These are phyloP conservation scores for Pomacea maculata DNA, from an alignment of 1,140 invertebrate genomes.

Conservation along the genomic window DNA sequence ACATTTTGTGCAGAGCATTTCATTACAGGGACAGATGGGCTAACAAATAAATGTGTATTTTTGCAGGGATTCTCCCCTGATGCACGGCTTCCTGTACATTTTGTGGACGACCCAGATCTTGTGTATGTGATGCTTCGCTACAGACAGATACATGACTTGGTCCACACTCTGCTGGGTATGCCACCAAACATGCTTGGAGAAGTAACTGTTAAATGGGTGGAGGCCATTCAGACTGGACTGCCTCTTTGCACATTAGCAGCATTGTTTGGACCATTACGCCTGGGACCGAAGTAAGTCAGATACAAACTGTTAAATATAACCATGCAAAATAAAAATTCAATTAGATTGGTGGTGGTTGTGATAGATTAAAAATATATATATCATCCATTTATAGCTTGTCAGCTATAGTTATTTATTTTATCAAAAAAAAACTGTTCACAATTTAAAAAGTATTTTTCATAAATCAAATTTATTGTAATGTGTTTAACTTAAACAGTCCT, in stretches of 20 bases:
- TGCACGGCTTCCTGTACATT: conserved; percentile 85
- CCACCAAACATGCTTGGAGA: conserved; percentile 92
- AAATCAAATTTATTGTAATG: too few species aligned
- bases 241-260: conserved; percentile 66
- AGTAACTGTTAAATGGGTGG: conserved; percentile 97
- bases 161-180: conserved; percentile 90
- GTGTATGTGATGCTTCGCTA: conserved; percentile 98
- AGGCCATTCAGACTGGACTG: conserved; percentile 78
- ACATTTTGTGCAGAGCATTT: too few species aligned
- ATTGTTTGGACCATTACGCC: conserved; percentile 64
- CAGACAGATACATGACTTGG: conserved; percentile 94
- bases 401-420: too few species aligned
- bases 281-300: conserved; percentile 76
- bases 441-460: too few species aligned
- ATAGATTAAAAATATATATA: too few species aligned
- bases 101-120: conserved; percentile 88
- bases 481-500: too few species aligned
- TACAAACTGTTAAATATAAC: too few species aligned
- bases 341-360: too few species aligned
- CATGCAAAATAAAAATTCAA: too few species aligned
- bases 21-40: neutral
- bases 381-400: too few species aligned
- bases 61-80: conserved; percentile 90
- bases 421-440: too few species aligned
- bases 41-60: conserved; percentile 26